These are phyloP conservation scores for Drosophila yakuba DNA, from an alignment of 1,140 invertebrate genomes.

Conservation along the genomic window DNA sequence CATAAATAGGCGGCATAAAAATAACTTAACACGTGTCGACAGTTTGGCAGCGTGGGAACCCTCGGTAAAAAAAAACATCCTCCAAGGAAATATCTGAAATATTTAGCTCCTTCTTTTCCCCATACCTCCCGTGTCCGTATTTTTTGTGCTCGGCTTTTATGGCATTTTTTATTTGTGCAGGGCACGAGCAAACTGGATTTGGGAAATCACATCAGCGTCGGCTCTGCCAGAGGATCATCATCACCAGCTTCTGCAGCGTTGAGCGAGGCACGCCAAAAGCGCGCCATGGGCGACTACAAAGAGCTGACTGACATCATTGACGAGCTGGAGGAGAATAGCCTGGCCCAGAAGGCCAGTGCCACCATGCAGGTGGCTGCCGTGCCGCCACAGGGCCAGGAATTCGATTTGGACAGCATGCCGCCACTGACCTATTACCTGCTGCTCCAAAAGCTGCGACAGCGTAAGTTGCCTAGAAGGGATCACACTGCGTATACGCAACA, in stretches of 20 bases:
- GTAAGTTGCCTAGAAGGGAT: conserved; percentile 49
- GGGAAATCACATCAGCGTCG: conserved; percentile 69
- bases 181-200: conserved; percentile 79
- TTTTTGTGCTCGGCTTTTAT: conserved; percentile 48
- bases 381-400: conserved; percentile 61
- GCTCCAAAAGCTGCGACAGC: conserved; percentile 73
- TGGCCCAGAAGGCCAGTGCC: conserved; percentile 55
- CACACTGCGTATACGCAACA: conserved; percentile 55
- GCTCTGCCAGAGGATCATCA: conserved; percentile 28
- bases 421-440: conserved; percentile 76
- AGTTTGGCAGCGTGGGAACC: conserved; percentile 61
- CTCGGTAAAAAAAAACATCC: conserved; percentile 23
- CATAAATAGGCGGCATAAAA: conserved; percentile 83
- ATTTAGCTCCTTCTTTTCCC: conserved; percentile 38
- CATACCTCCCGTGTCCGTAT: conserved; percentile 8
- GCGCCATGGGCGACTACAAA: conserved; percentile 76
- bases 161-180: conserved; percentile 72
- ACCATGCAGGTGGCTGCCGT: conserved; percentile 26
- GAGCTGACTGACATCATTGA: conserved; percentile 79
- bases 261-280: conserved; percentile 68
- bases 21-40: conserved; percentile 83
- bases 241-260: conserved; percentile 17
- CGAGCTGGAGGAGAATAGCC: conserved; percentile 74
- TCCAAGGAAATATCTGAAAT: conserved; percentile 72
- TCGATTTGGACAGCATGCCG: conserved; percentile 79